Percentiles rank a stretch among this genome's conserved stretches.
phyloP scores from a whole-genome alignment of 2,888 invertebrate genomes.

The Hydrotaea cyrtoneurina region DNA sequence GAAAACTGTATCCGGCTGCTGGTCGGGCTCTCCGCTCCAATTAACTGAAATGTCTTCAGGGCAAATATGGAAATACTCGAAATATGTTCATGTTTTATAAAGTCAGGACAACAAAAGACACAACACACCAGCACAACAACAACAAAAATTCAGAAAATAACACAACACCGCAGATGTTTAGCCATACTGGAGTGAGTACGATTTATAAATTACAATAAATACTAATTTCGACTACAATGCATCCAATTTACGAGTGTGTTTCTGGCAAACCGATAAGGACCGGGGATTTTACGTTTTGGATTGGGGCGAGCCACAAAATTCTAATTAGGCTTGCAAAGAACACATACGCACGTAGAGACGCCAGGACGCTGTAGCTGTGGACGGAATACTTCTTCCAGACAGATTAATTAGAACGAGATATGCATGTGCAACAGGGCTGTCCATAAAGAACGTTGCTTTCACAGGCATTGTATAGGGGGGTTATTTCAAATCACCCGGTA shows the following conservation, averaged over 20 bases:
- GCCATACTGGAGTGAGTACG: slow-evolving; percentile 3
- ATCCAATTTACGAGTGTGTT: not conserved
- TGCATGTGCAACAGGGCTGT: no score
- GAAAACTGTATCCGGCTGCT: not conserved
- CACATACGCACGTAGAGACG: not conserved
- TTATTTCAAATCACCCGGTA: no score
- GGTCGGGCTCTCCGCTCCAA: slow-evolving; percentile 21
- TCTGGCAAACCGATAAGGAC: not conserved
- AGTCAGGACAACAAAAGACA: not conserved
- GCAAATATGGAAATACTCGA: slow-evolving; percentile 15
- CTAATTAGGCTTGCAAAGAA: not conserved
- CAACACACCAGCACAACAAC: not conserved
- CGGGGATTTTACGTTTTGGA: not conserved
- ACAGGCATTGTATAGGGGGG: no score
- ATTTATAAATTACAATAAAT: not conserved
- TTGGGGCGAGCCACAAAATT: not conserved
- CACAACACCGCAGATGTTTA: not conserved
- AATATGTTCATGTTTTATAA: slow-evolving; percentile 20
- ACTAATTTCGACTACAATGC: not conserved
- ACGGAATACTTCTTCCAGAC: not conserved
- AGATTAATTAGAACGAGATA: not conserved
- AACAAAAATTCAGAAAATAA: not conserved
- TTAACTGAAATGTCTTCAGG: slow-evolving; percentile 21
- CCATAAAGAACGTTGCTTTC: no score
- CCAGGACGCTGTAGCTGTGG: not conserved